Evolutionary conservation across 2,113 vertebrate species (phyloP), one percentile per base, ranked within the genome.

Genomic region (Podilymbus podiceps): DNA sequence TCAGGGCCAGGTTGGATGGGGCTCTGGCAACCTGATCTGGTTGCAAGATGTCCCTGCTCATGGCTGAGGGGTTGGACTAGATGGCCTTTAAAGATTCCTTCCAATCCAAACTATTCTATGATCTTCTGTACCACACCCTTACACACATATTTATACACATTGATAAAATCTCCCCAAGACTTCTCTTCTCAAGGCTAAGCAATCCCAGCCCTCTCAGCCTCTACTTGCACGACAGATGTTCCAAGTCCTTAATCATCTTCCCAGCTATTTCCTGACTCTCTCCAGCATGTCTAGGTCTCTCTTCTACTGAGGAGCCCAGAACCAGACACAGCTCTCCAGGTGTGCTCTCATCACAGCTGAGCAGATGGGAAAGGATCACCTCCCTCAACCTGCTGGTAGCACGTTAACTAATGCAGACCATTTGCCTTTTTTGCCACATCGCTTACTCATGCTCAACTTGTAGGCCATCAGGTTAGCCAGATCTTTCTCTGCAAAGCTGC

Each of bases 61-160:
- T 38, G 38, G 38, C 38, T 38, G 38, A 9, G 38, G 38, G 38
- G 38, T 38, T 38, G 38, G 38, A 38, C 38, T 38, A 38, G 38
- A 38, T 38, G 38, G 38, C 38, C 38, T 38, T 38, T 38, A 38
- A 38, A 38, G 38, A 9, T 38, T 38, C 38, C 38, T 38, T 38
- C 38, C 38, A 38, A 38, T 9, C 38, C 38, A 38, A 38, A 38
- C 38, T 38, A 38, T 38, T 38, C 38, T 38, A 38, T 38, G 38
- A 38, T 38, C 20, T 77, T 72, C 30, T 10, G 0, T 58, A 76
- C 22, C 38, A 63, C 3, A 3, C 8, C 4, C 14, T 0, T 0
- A 89, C 24, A 9, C 12, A 71, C 4, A 8, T 20, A 35, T 15
- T 38, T 59, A n/a, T 31, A 64, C 6, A 31, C 5, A 1, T 15